phyloP scores from a whole-genome alignment of 1,140 invertebrate genomes.

The Formica selysi region DNA sequence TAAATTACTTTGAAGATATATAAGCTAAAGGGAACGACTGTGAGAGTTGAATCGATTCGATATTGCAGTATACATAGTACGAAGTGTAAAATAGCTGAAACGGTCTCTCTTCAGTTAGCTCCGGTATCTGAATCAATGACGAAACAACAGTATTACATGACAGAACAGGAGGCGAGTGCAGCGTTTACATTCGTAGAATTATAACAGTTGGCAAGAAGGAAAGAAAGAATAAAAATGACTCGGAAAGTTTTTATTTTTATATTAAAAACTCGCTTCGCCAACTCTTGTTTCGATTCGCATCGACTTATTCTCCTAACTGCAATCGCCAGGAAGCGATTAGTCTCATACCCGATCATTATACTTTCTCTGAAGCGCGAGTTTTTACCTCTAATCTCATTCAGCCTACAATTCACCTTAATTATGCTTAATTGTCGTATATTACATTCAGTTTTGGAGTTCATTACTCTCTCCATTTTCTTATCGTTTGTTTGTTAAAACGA shows the following conservation, averaged over 20 bases:
- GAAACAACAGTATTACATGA: conserved; percentile 35
- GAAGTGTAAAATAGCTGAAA: conserved; percentile 17
- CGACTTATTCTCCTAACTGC: conserved; percentile 15
- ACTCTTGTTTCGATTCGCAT: conserved; percentile 25
- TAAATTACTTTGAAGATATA: background rate
- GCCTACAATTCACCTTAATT: conserved; percentile 11
- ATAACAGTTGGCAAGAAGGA: conserved; percentile 7
- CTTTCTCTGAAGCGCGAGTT: conserved; percentile 3
- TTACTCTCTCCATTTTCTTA: background rate
- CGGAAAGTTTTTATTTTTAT: background rate
- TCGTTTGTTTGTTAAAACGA: background rate
- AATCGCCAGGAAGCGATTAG: conserved; percentile 32
- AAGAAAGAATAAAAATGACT: background rate
- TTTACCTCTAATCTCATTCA: conserved; percentile 12
- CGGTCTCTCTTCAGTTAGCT: background rate
- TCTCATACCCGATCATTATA: conserved; percentile 24
- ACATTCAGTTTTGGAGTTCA: conserved; percentile 1
- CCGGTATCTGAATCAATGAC: background rate
- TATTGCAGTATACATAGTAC: background rate
- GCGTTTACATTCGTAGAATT: conserved; percentile 29
- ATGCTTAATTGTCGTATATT: background rate
- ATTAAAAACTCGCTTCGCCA: conserved; percentile 23
- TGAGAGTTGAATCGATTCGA: background rate
- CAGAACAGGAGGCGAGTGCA: conserved; percentile 1
- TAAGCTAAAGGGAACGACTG: background rate